Percentiles rank a stretch among this genome's conserved stretches.
Evolutionary conservation across 1,140 invertebrate species (phyloP).

Genomic region (Pemphigus obesinymphae): DNA sequence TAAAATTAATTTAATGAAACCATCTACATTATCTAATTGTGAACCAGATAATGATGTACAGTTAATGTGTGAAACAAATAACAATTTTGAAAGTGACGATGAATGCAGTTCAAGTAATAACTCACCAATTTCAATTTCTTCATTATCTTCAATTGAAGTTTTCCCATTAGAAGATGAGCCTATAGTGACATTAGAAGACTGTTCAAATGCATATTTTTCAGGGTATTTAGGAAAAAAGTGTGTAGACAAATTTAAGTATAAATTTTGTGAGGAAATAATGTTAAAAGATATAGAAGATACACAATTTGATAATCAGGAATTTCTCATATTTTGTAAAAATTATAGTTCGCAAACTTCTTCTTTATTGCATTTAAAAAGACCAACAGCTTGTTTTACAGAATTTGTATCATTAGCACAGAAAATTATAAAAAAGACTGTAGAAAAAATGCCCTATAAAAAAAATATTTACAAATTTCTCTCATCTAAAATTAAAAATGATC

Average conservation of each 20-base stretch:
- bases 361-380: no score
- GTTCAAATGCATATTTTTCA: background rate
- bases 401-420: no score
- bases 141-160: background rate
- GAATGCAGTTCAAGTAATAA: background rate
- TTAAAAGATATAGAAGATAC: background rate
- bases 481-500: no score
- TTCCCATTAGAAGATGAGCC: background rate
- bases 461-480: no score
- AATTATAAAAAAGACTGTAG: no score
- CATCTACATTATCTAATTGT: background rate
- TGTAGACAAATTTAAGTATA: no score
- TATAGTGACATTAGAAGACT: background rate
- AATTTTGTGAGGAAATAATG: no score
- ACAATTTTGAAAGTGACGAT: no score
- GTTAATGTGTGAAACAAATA: background rate
- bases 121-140: background rate
- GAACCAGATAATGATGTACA: background rate
- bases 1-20: background rate
- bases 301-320: background rate
- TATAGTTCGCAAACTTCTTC: background rate
- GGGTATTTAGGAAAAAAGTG: background rate
- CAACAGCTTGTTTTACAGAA: no score
- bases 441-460: no score
- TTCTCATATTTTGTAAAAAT: no score